phyloP scores from a whole-genome alignment of 2,888 invertebrate genomes.

The Lapara coniferarum region DNA sequence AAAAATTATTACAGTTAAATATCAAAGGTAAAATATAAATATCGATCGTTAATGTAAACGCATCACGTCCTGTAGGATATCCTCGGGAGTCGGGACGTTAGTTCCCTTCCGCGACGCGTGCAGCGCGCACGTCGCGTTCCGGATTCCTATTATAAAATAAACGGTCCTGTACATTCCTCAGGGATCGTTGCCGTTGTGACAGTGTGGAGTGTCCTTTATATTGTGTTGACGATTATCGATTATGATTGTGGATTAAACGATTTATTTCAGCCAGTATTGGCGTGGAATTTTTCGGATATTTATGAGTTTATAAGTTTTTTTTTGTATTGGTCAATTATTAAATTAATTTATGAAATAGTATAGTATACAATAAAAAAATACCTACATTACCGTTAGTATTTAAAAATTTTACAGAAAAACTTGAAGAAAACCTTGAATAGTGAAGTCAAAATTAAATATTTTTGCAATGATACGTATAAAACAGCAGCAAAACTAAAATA shows the following conservation, averaged over 20 bases:
- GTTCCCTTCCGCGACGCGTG: constrained; percentile 73
- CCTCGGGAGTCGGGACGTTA: constrained; percentile 66
- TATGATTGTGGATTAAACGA: constrained; percentile 3
- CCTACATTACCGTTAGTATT: no score
- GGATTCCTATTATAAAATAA: constrained; percentile 62
- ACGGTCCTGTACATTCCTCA: constrained; percentile 48
- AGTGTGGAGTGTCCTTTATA: constrained; percentile 51
- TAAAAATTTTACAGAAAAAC: no score
- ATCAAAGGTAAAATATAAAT: constrained; percentile 80
- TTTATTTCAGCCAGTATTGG: not conserved
- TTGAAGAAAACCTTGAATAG: no score
- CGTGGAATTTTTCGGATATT: not conserved
- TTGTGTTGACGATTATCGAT: constrained; percentile 26
- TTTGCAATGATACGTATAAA: no score
- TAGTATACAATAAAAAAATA: no score
- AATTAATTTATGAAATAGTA: no score
- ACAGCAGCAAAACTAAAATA: no score
- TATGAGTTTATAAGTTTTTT: not conserved
- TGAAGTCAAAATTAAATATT: no score
- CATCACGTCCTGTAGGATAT: constrained; percentile 78
- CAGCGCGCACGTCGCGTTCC: constrained; percentile 71
- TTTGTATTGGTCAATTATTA: not conserved
- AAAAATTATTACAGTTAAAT: constrained; percentile 60
- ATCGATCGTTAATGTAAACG: constrained; percentile 76
- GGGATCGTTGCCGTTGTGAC: constrained; percentile 41